Base-by-base conservation (phyloP, 2,888 invertebrate species). In the Lissonota sp. region DNA sequence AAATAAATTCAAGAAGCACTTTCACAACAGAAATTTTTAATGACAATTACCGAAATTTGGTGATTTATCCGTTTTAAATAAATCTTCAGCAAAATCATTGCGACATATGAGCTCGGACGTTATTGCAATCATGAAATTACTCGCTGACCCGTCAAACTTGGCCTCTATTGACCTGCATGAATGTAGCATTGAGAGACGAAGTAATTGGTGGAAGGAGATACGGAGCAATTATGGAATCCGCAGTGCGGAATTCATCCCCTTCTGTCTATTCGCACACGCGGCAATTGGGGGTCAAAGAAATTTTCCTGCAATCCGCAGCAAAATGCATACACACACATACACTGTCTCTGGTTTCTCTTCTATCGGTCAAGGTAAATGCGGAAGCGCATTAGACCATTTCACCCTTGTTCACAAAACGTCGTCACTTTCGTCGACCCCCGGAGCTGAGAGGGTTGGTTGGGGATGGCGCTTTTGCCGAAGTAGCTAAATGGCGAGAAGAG, bases 331-430 rank as follows among this genome's bases (percentile, higher is more conserved):
- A 26, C 26, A 26, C 26, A 26, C 26, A 26, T 3, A 26, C 26
- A 88, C 88, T 88, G 87, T 87, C 84, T 87, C 84, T 85, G 83
- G 84, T 81, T 83, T 66, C 71, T 84, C 88, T 83, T 87, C 88
- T 88, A 91, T 91, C 87, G 91, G 90, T 90, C 91, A 90, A 91
- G 90, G 89, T 90, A 90, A 91, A 90, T 89, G 90, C 87, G 85
- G 87, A 55, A 83, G 87, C 86, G 86, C 90, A 91, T 90, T 90
- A 90, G 90, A 87, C 87, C 79, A 84, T 26, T 26, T 77, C 80
- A 12, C 16, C 16, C 51, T 53, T 53, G 53, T 12, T 53, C 53
- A 12, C 16, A 26, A 26, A 26, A 26, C 26, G 26, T 26, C 26
- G 26, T 26, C 26, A 26, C 26, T 26, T 26, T 26, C 26, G 14